Percentiles rank a stretch among this genome's conserved stretches.
phyloP scores from a whole-genome alignment of 2,888 invertebrate genomes.

The Hyalella azteca region DNA sequence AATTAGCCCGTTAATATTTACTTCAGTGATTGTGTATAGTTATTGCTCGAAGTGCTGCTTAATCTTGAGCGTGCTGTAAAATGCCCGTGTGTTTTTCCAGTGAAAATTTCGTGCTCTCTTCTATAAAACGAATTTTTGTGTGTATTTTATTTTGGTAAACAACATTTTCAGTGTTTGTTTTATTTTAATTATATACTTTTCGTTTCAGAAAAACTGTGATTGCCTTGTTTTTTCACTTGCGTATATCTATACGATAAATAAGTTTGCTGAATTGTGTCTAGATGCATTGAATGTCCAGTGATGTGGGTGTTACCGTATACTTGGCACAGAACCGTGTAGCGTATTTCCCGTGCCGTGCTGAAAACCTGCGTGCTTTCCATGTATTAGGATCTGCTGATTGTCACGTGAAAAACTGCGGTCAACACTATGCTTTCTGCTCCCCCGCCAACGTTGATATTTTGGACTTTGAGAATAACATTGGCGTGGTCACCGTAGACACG shows the following conservation, averaged over 20 bases:
- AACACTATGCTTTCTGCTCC: slow-evolving; percentile 53
- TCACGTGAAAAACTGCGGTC: slow-evolving; percentile 43
- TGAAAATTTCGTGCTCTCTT: no score
- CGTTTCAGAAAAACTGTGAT: background rate
- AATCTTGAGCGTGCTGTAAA: no score
- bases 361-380: slow-evolving; percentile 48
- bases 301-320: slow-evolving; percentile 35
- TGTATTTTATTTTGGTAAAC: no score
- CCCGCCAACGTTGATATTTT: slow-evolving; percentile 44
- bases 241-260: slow-evolving; percentile 38
- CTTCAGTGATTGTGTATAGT: no score
- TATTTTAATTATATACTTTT: background rate
- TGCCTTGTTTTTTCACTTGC: background rate
- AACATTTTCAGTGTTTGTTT: background rate
- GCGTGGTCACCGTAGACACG: slow-evolving; percentile 47
- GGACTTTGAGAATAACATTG: slow-evolving; percentile 45
- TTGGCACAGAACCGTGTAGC: slow-evolving; percentile 44
- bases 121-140: no score
- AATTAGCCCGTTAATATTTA: no score
- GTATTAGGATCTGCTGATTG: slow-evolving; percentile 47
- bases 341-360: slow-evolving; percentile 50
- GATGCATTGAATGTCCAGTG: slow-evolving; percentile 49
- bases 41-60: no score
- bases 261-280: slow-evolving; percentile 47
- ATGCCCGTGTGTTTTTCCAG: no score